Evolutionary conservation across 1,140 invertebrate genomes (phyloP).

Genomic region (Periplaneta americana): DNA sequence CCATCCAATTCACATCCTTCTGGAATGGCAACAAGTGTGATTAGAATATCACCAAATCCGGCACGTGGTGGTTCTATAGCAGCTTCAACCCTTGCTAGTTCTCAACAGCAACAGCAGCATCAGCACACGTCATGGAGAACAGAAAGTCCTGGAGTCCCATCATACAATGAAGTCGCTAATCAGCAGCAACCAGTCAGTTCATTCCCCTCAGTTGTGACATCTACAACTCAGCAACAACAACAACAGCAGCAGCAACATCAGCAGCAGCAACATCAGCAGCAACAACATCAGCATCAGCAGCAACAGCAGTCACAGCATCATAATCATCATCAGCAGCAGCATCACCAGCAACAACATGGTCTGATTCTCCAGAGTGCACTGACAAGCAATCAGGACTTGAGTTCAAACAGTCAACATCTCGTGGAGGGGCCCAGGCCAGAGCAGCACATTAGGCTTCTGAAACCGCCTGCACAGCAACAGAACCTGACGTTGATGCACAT

Average conservation of each 20-base stretch:
- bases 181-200: background rate
- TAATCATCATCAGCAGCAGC: no score
- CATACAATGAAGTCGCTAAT: constrained; percentile 12
- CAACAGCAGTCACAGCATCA: no score
- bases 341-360: constrained; percentile 22
- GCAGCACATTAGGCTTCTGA: background rate
- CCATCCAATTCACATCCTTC: constrained; percentile 23
- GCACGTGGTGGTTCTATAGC: constrained; percentile 4
- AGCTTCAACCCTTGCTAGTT: constrained; percentile 26
- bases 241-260: no score
- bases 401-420: background rate
- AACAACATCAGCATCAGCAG: constrained; percentile 20
- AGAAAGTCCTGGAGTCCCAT: constrained; percentile 31
- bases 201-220: constrained; percentile 33
- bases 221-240: constrained; percentile 32
- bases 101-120: constrained; percentile 18
- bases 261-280: background rate
- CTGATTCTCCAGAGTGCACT: constrained; percentile 39
- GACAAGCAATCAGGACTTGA: background rate
- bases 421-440: background rate
- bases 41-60: constrained; percentile 66
- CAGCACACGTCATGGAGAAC: constrained; percentile 35
- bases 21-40: constrained; percentile 65
- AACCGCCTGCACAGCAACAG: background rate
- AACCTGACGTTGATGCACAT: background rate